phyloP scores from a whole-genome alignment of 1,140 invertebrate genomes.

The Thrips palmi region DNA sequence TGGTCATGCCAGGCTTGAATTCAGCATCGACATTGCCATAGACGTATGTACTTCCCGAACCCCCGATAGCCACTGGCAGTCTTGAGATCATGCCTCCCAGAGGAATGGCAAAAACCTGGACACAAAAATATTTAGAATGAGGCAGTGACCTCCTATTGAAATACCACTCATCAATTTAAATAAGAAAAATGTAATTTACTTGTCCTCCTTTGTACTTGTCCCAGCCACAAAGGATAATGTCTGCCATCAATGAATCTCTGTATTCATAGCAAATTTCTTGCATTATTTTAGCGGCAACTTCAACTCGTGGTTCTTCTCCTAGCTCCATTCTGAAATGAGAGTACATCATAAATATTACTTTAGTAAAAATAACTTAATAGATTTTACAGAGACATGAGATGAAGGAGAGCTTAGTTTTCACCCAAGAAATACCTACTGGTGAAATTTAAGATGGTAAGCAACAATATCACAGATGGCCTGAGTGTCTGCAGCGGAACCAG shows the following conservation, averaged over 20 bases:
- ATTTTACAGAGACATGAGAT: neutral
- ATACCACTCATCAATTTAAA: neutral
- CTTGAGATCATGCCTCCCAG: slow-evolving; percentile 85
- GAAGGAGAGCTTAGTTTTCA: no score
- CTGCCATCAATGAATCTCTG: slow-evolving; percentile 76
- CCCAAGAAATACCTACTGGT: slow-evolving; percentile 40
- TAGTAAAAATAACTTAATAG: slow-evolving; percentile 4
- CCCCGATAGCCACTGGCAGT: slow-evolving; percentile 74
- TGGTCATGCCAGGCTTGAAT: slow-evolving; percentile 67
- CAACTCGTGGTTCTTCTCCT: slow-evolving; percentile 65
- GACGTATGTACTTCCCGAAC: slow-evolving; percentile 92
- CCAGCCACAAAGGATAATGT: slow-evolving; percentile 88
- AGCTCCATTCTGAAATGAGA: slow-evolving; percentile 54
- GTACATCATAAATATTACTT: slow-evolving; percentile 10
- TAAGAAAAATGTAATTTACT: slow-evolving; percentile 27
- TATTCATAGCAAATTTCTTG: slow-evolving; percentile 91
- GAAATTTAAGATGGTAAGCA: slow-evolving; percentile 72
- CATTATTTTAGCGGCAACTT: slow-evolving; percentile 81
- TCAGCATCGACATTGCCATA: slow-evolving; percentile 88
- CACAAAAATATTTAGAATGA: slow-evolving; percentile 16
- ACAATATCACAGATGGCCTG: slow-evolving; percentile 93
- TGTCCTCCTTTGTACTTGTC: slow-evolving; percentile 74
- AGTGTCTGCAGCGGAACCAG: slow-evolving; percentile 92
- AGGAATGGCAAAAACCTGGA: slow-evolving; percentile 75
- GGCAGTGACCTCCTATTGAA: neutral